Evolutionary conservation across 2,888 invertebrate genomes (phyloP), one percentile per base, ranked within the genome.

Genomic region (Drosophila glabriapex): DNA sequence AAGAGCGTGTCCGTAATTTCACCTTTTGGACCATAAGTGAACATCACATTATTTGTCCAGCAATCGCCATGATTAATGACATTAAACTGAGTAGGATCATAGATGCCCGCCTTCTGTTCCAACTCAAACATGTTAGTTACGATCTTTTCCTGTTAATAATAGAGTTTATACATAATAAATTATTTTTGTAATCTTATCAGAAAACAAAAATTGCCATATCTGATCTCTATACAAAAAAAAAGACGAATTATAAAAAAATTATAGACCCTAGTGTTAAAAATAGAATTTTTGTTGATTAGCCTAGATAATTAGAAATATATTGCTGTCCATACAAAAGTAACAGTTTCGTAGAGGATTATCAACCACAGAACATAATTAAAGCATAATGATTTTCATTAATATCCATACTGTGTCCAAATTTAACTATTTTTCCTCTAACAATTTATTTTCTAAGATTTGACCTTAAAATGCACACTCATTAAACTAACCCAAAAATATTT

Each of bases 31-130:
- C 82, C 76, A 64, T 91, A 85, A 22, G 80, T 68, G 54, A 93
- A 91, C 89, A 92, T 90, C 0, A 92, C 80, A 39, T 92, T 92
- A 49, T 92, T 92, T 22, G 91, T 83, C 92, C 93, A 92, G 61
- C 86, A 85, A 53, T 92, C 92, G 1, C 93, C 93, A 68, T 92
- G 92, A 65, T 91, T 91, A 0, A 92, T 35, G 4, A 86, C 87
- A 69, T 87, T 87, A 28, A 87, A 91, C 16, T 89, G 63, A 12
- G 19, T 63, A 7, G 74, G 61, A 22, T 91, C 88, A 22, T 78
- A 79, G 12, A 25, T 4, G n/a, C 39, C 65, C 10, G 59, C 52
- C 33, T 69, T 67, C 3, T 6, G 0, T 12, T 43, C 33, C 19
- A 49, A 33, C 0, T 50, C 19, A 29, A 64, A 61, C 3, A n/a